These are phyloP conservation scores for Prosapia bicincta DNA, from an alignment of 2,888 invertebrate genomes.

Conservation along the genomic window DNA sequence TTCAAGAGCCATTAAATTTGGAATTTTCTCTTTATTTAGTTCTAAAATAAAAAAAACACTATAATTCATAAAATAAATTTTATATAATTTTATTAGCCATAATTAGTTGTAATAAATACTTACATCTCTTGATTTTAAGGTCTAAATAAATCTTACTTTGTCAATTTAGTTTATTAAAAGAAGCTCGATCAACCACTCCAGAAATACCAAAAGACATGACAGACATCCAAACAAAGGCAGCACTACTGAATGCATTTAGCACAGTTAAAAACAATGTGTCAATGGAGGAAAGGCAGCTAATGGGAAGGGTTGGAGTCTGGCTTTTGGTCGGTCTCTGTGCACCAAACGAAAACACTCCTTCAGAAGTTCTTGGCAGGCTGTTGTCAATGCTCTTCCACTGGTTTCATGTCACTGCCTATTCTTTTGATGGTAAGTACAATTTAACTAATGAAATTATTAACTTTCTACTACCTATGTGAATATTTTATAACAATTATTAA, in stretches of 20 bases:
- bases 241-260: slow-evolving; percentile 38
- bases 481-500: too few species aligned
- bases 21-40: too few species aligned
- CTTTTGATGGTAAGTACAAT: slow-evolving; percentile 85
- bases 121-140: too few species aligned
- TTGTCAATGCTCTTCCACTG: slow-evolving; percentile 97
- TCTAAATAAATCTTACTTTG: too few species aligned
- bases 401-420: slow-evolving; percentile 97
- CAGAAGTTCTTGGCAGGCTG: slow-evolving; percentile 63
- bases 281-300: slow-evolving; percentile 77
- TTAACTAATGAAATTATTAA: too few species aligned
- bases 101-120: too few species aligned
- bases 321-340: slow-evolving; percentile 90
- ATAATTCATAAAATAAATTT: too few species aligned
- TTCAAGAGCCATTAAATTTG: too few species aligned
- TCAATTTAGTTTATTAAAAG: slow-evolving; percentile 74
- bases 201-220: slow-evolving; percentile 47
- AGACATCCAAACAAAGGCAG: slow-evolving; percentile 46
- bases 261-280: slow-evolving; percentile 33
- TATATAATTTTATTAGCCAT: too few species aligned
- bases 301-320: slow-evolving; percentile 97
- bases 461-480: too few species aligned
- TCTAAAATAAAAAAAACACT: too few species aligned
- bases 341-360: slow-evolving; percentile 56
- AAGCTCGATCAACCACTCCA: slow-evolving; percentile 68